phyloP scores from a whole-genome alignment of 2,888 invertebrate genomes.

The Melinopterus prodromus region DNA sequence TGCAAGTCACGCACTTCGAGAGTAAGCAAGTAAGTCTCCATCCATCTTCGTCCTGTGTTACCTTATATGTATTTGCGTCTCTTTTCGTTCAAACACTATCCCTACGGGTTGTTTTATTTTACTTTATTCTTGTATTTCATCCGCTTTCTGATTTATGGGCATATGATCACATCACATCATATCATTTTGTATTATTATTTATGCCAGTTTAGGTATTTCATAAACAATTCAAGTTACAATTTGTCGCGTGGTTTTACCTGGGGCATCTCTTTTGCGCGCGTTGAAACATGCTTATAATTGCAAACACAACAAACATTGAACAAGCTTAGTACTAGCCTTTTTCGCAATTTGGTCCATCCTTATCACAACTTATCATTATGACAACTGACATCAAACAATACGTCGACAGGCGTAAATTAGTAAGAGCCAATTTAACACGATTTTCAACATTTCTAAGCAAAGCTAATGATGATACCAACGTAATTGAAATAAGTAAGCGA shows the following conservation, averaged over 20 bases:
- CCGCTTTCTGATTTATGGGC: background rate
- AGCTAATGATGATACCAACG: background rate
- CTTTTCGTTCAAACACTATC: background rate
- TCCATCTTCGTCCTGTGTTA: background rate
- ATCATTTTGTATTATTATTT: background rate
- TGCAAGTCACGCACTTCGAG: background rate
- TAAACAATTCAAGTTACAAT: background rate
- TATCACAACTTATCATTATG: background rate
- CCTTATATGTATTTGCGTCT: background rate
- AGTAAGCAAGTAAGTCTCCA: background rate
- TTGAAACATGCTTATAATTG: background rate
- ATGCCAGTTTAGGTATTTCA: background rate
- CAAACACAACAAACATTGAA: background rate
- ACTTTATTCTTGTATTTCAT: background rate
- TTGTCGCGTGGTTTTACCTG: background rate
- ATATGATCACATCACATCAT: background rate
- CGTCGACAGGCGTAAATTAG: slow-evolving; percentile 4
- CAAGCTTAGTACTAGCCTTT: background rate
- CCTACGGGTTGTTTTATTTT: background rate
- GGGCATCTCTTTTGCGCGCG: no score
- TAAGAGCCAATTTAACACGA: background rate
- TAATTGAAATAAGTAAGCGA: background rate
- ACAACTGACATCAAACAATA: background rate
- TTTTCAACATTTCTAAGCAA: background rate
- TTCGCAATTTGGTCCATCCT: background rate